phyloP scores from a whole-genome alignment of 2,888 invertebrate species.

The Tubulanus polymorphus region DNA sequence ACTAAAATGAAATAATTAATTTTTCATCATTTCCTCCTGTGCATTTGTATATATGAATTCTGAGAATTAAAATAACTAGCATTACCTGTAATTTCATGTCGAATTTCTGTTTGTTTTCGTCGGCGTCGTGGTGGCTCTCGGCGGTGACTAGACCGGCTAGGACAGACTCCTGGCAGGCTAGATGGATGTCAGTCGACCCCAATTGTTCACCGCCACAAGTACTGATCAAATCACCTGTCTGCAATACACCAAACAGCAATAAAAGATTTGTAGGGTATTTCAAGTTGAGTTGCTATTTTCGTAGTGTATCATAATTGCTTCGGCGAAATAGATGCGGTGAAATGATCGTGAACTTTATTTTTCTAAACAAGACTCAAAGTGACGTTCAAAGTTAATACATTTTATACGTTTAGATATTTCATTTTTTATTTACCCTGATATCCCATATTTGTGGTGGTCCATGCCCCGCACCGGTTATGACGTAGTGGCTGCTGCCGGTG shows the following conservation, averaged over 20 bases:
- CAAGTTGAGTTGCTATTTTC: not conserved
- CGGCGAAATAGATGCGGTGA: no score
- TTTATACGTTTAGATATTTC: no score
- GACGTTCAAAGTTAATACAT: no score
- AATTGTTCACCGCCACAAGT: slow-evolving; percentile 50
- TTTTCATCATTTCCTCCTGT: no score
- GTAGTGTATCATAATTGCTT: not conserved
- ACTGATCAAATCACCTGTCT: slow-evolving; percentile 51
- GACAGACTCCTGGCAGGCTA: slow-evolving; percentile 48
- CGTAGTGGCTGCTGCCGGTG: slow-evolving; percentile 44
- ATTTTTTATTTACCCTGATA: slow-evolving; percentile 42
- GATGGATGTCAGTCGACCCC: slow-evolving; percentile 50
- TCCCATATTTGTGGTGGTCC: slow-evolving; percentile 55
- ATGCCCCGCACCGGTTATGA: slow-evolving; percentile 50
- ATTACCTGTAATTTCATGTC: slow-evolving; percentile 49
- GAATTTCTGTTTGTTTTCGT: slow-evolving; percentile 42
- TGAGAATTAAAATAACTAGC: no score
- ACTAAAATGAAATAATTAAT: slow-evolving; percentile 32
- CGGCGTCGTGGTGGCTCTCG: slow-evolving; percentile 39
- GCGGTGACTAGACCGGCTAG: slow-evolving; percentile 51
- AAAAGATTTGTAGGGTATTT: no score
- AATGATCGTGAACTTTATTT: no score
- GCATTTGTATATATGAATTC: no score
- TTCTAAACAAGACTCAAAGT: no score
- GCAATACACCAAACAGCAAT: slow-evolving; percentile 17